Base-by-base conservation (phyloP, 2,797 vertebrate species). In the Scomberomorus guttatus region DNA sequence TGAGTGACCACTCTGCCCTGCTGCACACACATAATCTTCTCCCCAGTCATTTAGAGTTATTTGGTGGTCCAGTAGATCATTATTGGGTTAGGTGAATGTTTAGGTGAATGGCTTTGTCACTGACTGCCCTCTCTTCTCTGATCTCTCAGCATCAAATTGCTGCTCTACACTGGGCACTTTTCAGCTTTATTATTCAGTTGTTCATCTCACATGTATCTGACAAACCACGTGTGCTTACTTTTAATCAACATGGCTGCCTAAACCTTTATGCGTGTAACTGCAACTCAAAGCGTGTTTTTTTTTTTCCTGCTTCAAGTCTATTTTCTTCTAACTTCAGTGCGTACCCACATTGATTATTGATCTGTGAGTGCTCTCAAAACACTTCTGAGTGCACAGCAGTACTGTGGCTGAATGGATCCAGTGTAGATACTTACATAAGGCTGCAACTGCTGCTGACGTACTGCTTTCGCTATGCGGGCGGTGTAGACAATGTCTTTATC, bases 41-140 rank as follows among this genome's bases (percentile, higher is more conserved):
- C 42, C 42, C 12, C 18, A 7, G 29, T 37, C 25, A 48, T 44
- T 67, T 20, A 50, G 48, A 61, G 59, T 13, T 54, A 69, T 63
- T 60, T 72, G 18, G 20, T 42, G 50, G 52, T 63, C 12, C 48
- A 59, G 37, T 17, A 61, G 64, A 68, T 82, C 37, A 66, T 75
- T 64, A 73, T 8, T 29, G 44, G 44, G 37, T 78, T 70, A 55
- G 24, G 34, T 50, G 61, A 75, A 57, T 32, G 39, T 48, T 68
- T n/a, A 48, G 60, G 60, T 55, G 69, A 80, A 39, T 48, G 69
- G 39, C 58, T 80, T 50, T 10, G 50, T 20, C n/a, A n/a, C 20
- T 22, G 48, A 72, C 57, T 46, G 63, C 72, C 62, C 37, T 75
- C 39, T 22, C 42, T 59, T 56, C 3, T 57, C 46, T 61, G 22